Base-by-base conservation (phyloP, 1,140 invertebrate species). In the Drosophila malerkotliana region DNA sequence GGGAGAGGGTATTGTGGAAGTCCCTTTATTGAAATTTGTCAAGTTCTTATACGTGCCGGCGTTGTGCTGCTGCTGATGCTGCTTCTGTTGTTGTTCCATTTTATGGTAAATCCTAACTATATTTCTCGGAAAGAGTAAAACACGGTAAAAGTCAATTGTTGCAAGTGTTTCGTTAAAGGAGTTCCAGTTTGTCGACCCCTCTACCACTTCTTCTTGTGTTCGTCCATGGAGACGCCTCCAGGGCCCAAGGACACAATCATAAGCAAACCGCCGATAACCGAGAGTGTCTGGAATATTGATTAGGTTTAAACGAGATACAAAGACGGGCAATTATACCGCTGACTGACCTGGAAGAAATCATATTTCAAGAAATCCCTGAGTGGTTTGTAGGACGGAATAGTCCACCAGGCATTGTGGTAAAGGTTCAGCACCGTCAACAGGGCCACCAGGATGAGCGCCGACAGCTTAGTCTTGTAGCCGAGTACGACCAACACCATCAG, bases 351-450 rank as follows among this genome's bases (percentile, higher is more conserved):
- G 96, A 99, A 99, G 94, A 99, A 99, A 93, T 99, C 99, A 91
- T 99, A 99, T 94, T 99, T 99, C 47, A 99, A 95, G 93, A 99
- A 99, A 93, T 99, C 99, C 92, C 98, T 94, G 74, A 99, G 96
- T 14, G 98, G 97, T 90, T 98, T 98, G 92, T 99, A 97, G 6
- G 96, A 94, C 3, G 98, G 98, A 91, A 99, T 96, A 63, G 94
- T 95, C 99, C 99, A 99, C 97, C 97, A 99, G 45, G 97, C 97
- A 92, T 99, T 99, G 91, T 99, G 97, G 92, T 99, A 99, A 77
- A 99, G 94, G 92, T 99, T 99, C 61, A 99, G 94, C 32, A 95
- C 93, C 7, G 96, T 95, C 6, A 99, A 94, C 93, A 99, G 96
- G 4, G 97, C 90, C 26, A 99, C 98, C 39, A 99, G 94, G 88